phyloP scores from a whole-genome alignment of 2,888 invertebrate species.

The Proisotoma minuta region DNA sequence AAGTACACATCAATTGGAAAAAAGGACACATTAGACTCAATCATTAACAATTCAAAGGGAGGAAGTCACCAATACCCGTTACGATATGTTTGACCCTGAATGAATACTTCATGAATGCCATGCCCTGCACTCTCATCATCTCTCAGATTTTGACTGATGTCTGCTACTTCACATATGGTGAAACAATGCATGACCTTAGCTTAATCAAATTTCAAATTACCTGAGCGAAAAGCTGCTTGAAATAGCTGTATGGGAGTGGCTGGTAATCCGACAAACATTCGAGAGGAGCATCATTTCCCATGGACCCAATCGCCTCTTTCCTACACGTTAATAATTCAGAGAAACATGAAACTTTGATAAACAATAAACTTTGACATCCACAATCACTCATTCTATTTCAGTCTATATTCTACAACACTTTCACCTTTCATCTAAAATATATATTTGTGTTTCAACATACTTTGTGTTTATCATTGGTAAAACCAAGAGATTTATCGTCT shows the following conservation, averaged over 20 bases:
- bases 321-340: slow-evolving; percentile 54
- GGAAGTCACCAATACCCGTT: slow-evolving; percentile 20
- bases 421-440: too few relatives aligned
- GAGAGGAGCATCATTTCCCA: slow-evolving; percentile 98
- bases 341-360: slow-evolving; percentile 6
- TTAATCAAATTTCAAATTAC: slow-evolving; percentile 51
- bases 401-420: too few relatives aligned
- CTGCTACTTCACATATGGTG: slow-evolving; percentile 8
- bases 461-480: slow-evolving; percentile 94
- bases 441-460: slow-evolving; percentile 55
- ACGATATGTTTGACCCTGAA: slow-evolving; percentile 9
- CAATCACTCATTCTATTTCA: too few relatives aligned
- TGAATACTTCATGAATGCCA: slow-evolving; percentile 14
- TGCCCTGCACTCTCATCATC: slow-evolving; percentile 20
- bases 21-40: neutral
- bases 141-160: slow-evolving; percentile 10
- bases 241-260: slow-evolving; percentile 92
- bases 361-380: neutral
- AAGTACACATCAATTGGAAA: slow-evolving; percentile 9
- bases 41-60: slow-evolving; percentile 4
- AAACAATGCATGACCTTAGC: slow-evolving; percentile 11
- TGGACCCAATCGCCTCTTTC: slow-evolving; percentile 96
- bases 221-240: slow-evolving; percentile 98
- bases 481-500: slow-evolving; percentile 87
- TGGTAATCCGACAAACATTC: slow-evolving; percentile 94